Percentiles rank a stretch among this genome's conserved stretches.
Conservation (phyloP, 2,888 invertebrate genomes). For the Pseudococcus viburni region DNA sequence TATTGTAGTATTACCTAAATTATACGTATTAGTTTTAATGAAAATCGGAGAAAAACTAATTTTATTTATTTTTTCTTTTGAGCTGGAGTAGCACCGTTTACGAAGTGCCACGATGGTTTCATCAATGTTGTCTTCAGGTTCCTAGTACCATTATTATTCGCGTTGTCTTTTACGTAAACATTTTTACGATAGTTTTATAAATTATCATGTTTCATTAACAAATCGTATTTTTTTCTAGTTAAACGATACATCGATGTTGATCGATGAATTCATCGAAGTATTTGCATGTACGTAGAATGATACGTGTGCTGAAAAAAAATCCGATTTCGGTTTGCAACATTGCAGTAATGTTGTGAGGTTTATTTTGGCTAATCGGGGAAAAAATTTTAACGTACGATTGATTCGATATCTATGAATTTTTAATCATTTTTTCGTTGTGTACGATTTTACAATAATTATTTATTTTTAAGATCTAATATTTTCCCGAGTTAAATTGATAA, state of each 20-base stretch:
- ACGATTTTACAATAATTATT: background rate
- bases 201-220: background rate
- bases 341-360: background rate
- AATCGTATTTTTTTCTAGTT: constrained; percentile 10
- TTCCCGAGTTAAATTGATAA: background rate
- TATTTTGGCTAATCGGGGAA: background rate
- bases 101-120: constrained; percentile 57
- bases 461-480: background rate
- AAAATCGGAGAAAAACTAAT: constrained; percentile 25
- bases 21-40: constrained; percentile 24
- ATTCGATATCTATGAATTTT: background rate
- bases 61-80: constrained; percentile 62
- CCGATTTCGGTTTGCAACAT: background rate
- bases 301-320: background rate
- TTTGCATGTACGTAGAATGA: background rate
- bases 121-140: constrained; percentile 62
- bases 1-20: background rate
- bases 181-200: background rate
- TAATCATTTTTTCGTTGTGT: background rate
- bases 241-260: background rate
- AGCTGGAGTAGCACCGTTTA: constrained; percentile 51
- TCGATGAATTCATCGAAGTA: background rate
- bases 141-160: constrained; percentile 27
- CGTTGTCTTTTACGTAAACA: constrained; percentile 14
- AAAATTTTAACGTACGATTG: background rate